phyloP scores from a whole-genome alignment of 2,113 vertebrate species.

The Penelope pileata region DNA sequence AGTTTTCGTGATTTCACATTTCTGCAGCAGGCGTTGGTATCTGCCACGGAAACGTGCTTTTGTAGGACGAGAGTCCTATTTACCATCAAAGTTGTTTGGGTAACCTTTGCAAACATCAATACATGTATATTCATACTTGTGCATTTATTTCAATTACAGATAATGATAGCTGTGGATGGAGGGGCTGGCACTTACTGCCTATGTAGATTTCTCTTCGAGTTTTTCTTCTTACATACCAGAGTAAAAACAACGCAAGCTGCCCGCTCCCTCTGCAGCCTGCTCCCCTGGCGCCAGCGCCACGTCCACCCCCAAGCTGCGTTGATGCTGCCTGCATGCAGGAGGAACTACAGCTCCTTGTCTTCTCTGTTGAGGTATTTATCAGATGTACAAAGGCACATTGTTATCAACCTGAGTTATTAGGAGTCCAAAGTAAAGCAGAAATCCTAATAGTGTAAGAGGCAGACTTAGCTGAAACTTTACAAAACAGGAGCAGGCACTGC shows the following conservation, averaged over 20 bases:
- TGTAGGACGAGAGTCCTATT: background rate
- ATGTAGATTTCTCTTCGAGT: background rate
- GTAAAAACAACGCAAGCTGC: background rate
- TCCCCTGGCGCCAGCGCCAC: background rate
- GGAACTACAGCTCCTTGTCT: background rate
- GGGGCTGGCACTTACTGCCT: background rate
- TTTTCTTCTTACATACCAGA: rapidly evolving
- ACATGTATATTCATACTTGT: background rate
- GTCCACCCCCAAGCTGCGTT: background rate
- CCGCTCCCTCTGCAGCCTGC: background rate
- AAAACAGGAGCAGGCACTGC: background rate
- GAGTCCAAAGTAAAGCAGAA: background rate
- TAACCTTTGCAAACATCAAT: background rate
- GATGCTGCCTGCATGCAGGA: background rate
- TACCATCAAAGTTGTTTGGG: background rate
- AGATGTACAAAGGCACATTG: background rate
- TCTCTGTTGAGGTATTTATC: background rate
- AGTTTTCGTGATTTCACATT: background rate
- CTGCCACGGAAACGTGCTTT: background rate
- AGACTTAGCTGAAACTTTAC: background rate
- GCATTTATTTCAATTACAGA: background rate
- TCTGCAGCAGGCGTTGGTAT: background rate
- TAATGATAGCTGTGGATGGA: background rate
- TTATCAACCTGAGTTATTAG: background rate
- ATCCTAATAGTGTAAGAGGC: background rate